Conservation (phyloP, 2,888 invertebrate genomes). For the Stegana nigrithorax region DNA sequence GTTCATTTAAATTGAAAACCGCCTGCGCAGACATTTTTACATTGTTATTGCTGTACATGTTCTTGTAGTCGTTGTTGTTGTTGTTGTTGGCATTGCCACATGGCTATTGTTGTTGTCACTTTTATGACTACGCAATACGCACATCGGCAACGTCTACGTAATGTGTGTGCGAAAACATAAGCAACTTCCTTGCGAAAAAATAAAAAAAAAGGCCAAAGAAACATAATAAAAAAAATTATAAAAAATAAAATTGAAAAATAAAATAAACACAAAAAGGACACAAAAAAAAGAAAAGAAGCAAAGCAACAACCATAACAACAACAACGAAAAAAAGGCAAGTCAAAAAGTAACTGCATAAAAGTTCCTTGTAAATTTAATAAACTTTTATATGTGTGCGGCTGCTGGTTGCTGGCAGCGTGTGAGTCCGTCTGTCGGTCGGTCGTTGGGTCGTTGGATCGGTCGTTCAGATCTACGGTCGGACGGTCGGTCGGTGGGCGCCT, state of each 20-base stretch:
- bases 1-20: conserved; percentile 59
- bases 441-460: conserved; percentile 19
- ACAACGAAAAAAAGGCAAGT: conserved; percentile 30
- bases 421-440: conserved; percentile 5
- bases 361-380: conserved; percentile 59
- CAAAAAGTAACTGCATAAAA: conserved; percentile 59
- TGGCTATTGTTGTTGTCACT: conserved; percentile 50
- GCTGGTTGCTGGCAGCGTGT: background rate
- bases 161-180: no score
- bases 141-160: background rate
- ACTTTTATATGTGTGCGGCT: conserved; percentile 49
- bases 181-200: no score
- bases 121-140: conserved; percentile 44
- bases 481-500: no score
- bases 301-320: background rate
- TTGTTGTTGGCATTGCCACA: background rate
- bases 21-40: conserved; percentile 18
- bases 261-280: background rate
- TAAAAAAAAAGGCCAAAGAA: background rate
- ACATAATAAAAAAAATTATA: conserved; percentile 18
- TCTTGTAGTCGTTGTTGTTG: background rate
- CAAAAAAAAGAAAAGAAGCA: no score
- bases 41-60: background rate
- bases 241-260: background rate
- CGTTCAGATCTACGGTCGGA: no score